phyloP scores from a whole-genome alignment of 1,140 invertebrate genomes.

The Pinna nobilis region DNA sequence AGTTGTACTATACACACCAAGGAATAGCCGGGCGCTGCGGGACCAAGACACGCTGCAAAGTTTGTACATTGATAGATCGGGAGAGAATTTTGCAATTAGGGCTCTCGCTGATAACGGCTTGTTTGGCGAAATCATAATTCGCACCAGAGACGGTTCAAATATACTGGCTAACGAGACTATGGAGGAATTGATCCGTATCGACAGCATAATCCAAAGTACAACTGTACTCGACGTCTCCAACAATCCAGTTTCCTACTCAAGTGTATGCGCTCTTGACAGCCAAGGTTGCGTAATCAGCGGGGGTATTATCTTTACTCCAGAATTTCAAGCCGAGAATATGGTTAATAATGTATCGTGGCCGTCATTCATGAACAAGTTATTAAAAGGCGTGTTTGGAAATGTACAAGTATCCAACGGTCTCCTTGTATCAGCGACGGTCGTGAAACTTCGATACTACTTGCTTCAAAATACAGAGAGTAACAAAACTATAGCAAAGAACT shows the following conservation, averaged over 20 bases:
- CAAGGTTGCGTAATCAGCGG: constrained; percentile 13
- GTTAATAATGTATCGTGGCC: constrained; percentile 22
- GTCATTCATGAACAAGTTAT: background rate
- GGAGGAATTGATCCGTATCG: background rate
- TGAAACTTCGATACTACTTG: constrained; percentile 26
- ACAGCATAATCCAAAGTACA: background rate
- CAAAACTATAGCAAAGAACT: background rate
- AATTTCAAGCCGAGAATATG: background rate
- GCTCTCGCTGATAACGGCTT: constrained; percentile 2
- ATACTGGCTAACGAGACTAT: background rate
- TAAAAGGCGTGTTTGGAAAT: constrained; percentile 7
- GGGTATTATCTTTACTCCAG: constrained; percentile 8
- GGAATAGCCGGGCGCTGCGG: constrained; percentile 16
- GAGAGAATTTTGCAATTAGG: constrained; percentile 6
- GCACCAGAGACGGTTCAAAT: constrained; percentile 2
- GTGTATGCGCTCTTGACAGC: constrained; percentile 5
- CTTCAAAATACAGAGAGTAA: background rate
- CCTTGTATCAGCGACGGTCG: constrained; percentile 4
- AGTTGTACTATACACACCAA: constrained; percentile 16
- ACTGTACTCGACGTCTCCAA: background rate
- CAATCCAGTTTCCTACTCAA: background rate
- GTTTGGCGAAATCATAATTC: constrained; percentile 27
- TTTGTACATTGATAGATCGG: background rate
- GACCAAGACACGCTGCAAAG: constrained; percentile 8
- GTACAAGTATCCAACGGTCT: background rate